Conservation (phyloP, 30 jellyfish, hydroid and myxozoan species). For the Rhopilema esculentum region DNA sequence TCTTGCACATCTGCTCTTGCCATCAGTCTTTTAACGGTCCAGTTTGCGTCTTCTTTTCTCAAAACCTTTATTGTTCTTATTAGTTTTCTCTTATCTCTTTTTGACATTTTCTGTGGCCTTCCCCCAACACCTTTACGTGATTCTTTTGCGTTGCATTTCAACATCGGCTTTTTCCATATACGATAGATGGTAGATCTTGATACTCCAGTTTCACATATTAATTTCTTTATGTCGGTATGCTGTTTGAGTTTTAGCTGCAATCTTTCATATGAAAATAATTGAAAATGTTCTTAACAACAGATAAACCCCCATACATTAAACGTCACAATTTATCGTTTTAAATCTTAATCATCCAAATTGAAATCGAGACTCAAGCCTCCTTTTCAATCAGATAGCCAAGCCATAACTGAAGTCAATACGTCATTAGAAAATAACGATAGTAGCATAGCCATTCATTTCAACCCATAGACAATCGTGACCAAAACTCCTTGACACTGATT, state of each 20-base stretch:
- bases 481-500: neutral
- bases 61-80: neutral
- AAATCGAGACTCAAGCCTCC: neutral
- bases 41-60: conserved; percentile 24
- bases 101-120: conserved; percentile 22
- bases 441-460: neutral
- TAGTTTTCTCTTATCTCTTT: conserved; percentile 32
- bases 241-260: neutral
- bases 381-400: neutral
- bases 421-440: neutral
- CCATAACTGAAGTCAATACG: neutral
- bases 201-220: neutral
- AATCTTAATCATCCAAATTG: neutral
- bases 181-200: conserved; percentile 5
- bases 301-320: neutral
- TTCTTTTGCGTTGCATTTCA: neutral
- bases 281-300: neutral
- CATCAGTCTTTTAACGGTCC: conserved; percentile 43
- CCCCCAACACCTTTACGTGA: conserved; percentile 1
- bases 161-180: neutral
- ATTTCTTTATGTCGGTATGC: neutral
- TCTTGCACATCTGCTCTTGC: conserved; percentile 25
- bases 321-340: neutral
- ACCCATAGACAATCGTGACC: neutral
- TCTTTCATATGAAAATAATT: neutral